Percentiles rank a stretch among this genome's conserved stretches.
phyloP scores from a whole-genome alignment of 2,888 invertebrate species.

The Drosophila peninsularis region DNA sequence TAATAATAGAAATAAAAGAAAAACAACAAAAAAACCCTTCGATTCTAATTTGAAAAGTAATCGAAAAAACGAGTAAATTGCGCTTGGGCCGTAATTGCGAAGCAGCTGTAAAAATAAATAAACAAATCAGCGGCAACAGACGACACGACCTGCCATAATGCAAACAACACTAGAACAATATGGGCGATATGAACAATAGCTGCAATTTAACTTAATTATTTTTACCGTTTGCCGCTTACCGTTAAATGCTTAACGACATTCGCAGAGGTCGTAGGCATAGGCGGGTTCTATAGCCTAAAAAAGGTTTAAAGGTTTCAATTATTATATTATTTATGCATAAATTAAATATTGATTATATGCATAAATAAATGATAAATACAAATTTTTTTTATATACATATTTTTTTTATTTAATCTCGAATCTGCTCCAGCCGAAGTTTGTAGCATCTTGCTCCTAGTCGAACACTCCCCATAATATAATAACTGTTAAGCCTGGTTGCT shows the following conservation, averaged over 20 bases:
- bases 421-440: too few species aligned
- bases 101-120: constrained; percentile 11
- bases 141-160: constrained; percentile 50
- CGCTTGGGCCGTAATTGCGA: constrained; percentile 17
- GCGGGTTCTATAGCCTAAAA: neutral
- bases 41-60: constrained; percentile 10
- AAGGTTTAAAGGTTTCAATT: too few species aligned
- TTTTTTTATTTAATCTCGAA: too few species aligned
- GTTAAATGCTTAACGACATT: constrained; percentile 2
- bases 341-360: too few species aligned
- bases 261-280: neutral
- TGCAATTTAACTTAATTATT: constrained; percentile 6
- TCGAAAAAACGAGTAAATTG: constrained; percentile 1
- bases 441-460: too few species aligned
- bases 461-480: too few species aligned
- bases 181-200: constrained; percentile 15
- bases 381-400: neutral
- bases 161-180: constrained; percentile 12
- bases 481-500: too few species aligned
- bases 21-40: constrained; percentile 10
- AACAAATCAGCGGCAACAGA: constrained; percentile 12
- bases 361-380: neutral
- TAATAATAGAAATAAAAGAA: neutral
- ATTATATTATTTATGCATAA: too few species aligned
- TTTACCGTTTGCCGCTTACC: neutral